Evolutionary conservation across 2,888 invertebrate genomes (phyloP).

Genomic region (Eilema griseolum): DNA sequence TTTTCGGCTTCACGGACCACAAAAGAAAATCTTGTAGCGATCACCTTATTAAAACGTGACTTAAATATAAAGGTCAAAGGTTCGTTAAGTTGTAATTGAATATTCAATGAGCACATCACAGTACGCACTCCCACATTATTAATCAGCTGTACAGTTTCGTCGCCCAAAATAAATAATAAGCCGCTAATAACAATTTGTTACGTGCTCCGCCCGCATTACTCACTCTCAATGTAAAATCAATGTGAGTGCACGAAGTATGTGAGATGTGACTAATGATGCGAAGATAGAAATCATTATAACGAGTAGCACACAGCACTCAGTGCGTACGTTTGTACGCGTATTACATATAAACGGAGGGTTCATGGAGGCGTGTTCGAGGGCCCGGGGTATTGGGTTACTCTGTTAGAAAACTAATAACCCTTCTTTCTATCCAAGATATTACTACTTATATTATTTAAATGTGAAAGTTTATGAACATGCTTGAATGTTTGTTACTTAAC

Average conservation of each 20-base stretch:
- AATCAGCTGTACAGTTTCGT: background rate
- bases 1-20: slow-evolving; percentile 25
- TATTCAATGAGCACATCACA: background rate
- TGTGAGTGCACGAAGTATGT: background rate
- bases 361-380: background rate
- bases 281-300: background rate
- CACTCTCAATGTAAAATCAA: slow-evolving; percentile 13
- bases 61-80: background rate
- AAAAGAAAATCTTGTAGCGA: slow-evolving; percentile 20
- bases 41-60: slow-evolving; percentile 10
- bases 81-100: slow-evolving; percentile 8
- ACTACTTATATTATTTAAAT: too few relatives aligned
- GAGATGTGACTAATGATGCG: background rate
- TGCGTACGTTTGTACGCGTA: background rate
- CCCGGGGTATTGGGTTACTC: too few relatives aligned
- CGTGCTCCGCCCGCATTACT: slow-evolving; percentile 43
- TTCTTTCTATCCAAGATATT: too few relatives aligned
- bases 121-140: background rate
- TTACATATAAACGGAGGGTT: background rate
- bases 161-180: slow-evolving; percentile 5
- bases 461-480: too few relatives aligned
- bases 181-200: slow-evolving; percentile 15
- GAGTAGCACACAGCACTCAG: background rate
- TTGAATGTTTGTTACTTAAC: too few relatives aligned
- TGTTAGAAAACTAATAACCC: too few relatives aligned